Base-by-base conservation (phyloP, 30 jellyfish, hydroid and myxozoan genomes). In the Pelagia noctiluca region DNA sequence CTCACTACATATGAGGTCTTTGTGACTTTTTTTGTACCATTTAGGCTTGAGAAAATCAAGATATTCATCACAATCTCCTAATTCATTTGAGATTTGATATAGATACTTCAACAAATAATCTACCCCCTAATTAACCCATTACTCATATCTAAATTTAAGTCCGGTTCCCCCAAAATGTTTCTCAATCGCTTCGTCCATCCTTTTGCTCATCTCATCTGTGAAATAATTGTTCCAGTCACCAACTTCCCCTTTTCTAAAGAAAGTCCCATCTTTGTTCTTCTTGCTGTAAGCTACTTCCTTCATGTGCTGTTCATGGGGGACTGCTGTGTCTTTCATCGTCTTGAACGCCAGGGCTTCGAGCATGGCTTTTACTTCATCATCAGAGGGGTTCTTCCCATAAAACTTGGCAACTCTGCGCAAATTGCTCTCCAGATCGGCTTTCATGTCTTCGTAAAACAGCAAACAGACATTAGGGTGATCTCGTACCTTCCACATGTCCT, bases 381-480 rank as follows among this genome's bases (percentile, higher is more conserved):
- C 76, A 19, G 22, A 23, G 31, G 53, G 23, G 3, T 31, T 26
- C 33, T 49, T 26, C 16, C 75, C 87, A 7, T 50, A 35, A 52
- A 75, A 75, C 75, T 12, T 53, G 33, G 87, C 77, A 25, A 75
- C 76, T 54, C 53, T 75, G 23, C 42, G 23, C 35, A 75, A 33
- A 53, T 76, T 52, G 33, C 47, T 26, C 1, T 69, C 76, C n/a
- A 49, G 30, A 35, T 75, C 87, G 24, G 35, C 23, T 38, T 75
- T 75, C 87, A 75, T 75, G 30, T 75, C 87, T 52, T 75, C 87
- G 35, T 23, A 75, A 24, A 36, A 75, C 0, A 75, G 1, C 23
- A 75, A 34, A 53, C 87, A 75, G 2, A 75, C 21, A 37, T 75
- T 75, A 50, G 87, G 87, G 21, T 75, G 87, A 35, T 75, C 66